Evolutionary conservation across 1,140 invertebrate genomes (phyloP).

Genomic region (Drosophila baimaii): DNA sequence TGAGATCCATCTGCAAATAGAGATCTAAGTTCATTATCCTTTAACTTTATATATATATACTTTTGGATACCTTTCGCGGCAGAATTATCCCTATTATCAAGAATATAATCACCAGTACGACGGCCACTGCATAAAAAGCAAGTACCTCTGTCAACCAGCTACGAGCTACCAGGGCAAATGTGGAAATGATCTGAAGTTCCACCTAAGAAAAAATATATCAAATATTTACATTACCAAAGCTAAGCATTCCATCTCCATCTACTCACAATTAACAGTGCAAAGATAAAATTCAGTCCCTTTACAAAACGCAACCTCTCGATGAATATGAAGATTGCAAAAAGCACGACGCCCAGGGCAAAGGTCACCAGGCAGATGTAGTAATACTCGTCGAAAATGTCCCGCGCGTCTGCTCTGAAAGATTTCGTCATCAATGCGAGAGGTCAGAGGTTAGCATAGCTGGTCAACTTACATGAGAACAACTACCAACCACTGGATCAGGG

Average conservation of each 20-base stretch:
- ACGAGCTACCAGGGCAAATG: conserved; percentile 11
- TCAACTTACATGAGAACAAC: conserved; percentile 35
- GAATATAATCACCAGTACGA: conserved; percentile 9
- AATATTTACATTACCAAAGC: not conserved
- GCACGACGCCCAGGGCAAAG: conserved; percentile 27
- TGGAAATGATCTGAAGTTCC: conserved; percentile 51
- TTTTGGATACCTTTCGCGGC: conserved; percentile 24
- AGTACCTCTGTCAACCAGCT: conserved; percentile 32
- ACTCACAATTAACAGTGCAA: conserved; percentile 51
- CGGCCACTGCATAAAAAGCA: not conserved
- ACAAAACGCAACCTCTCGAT: conserved; percentile 46
- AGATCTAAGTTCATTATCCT: too few species aligned
- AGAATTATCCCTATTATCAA: conserved; percentile 32
- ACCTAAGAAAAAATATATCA: conserved; percentile 26
- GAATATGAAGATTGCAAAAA: conserved; percentile 48
- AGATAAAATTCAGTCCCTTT: conserved; percentile 14
- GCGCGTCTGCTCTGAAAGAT: conserved; percentile 2
- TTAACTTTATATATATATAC: too few species aligned
- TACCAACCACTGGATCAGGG: conserved; percentile 38
- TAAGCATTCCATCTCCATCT: not conserved
- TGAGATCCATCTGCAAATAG: conserved; percentile 54
- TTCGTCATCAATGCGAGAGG: too few species aligned
- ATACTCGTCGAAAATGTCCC: not conserved
- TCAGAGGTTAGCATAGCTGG: too few species aligned
- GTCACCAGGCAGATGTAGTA: conserved; percentile 29